A percentile compares a stretch with the other conserved stretches of the same genome.
Conservation (phyloP, 2,797 vertebrate species). For the Sorex maritimensis region DNA sequence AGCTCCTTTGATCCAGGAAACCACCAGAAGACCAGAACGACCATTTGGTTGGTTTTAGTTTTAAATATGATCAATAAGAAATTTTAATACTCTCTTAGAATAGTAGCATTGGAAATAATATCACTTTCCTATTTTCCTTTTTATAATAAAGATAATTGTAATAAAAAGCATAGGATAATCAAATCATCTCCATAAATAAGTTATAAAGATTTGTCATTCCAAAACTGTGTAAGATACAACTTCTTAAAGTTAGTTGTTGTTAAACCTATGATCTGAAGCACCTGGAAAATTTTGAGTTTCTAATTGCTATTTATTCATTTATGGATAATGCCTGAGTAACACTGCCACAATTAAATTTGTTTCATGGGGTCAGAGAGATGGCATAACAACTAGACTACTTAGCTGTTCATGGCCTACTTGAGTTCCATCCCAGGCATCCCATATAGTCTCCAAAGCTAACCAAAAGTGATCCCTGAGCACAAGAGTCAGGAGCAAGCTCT, state of each 20-base stretch:
- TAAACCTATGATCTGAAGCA: conserved; percentile 2
- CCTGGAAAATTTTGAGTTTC: background rate
- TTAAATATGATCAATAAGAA: background rate
- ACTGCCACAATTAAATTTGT: background rate
- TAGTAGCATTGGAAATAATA: background rate
- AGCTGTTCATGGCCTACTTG: too few relatives aligned
- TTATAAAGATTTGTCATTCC: conserved; percentile 18
- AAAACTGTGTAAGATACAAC: background rate
- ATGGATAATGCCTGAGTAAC: background rate
- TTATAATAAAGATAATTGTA: background rate
- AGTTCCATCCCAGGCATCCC: too few relatives aligned
- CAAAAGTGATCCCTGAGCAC: background rate
- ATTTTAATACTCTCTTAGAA: background rate
- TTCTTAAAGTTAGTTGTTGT: background rate
- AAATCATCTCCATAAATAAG: background rate
- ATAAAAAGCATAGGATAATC: background rate
- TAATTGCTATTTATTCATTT: background rate
- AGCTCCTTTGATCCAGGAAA: background rate
- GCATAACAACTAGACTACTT: too few relatives aligned
- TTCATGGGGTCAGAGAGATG: background rate
- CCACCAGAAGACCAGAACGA: background rate
- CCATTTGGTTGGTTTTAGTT: background rate
- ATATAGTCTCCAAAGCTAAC: too few relatives aligned
- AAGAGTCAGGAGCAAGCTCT: background rate
- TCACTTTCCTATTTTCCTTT: conserved; percentile 8